Evolutionary conservation across 2,888 invertebrate genomes (phyloP), one percentile per base, ranked within the genome.

Genomic region (Diarsia rubi): DNA sequence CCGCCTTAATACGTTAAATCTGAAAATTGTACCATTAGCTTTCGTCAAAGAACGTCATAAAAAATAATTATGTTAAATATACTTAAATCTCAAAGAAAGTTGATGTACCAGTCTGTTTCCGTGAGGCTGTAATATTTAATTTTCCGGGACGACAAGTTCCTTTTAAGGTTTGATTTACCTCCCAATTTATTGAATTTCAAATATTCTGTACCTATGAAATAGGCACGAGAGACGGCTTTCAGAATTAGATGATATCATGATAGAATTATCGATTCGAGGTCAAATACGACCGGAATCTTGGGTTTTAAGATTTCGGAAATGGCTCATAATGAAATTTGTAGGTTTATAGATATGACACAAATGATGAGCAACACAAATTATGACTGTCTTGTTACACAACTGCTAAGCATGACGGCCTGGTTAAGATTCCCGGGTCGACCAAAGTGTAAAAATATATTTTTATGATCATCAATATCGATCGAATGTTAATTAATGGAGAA

Each of bases 121-220:
- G 49, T 49, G 24, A 44, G 31, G 31, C 66, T 31, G 47, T 64
- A 59, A 54, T 82, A 82, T 78, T 82, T 82, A 78, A 78, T 78
- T 82, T 78, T 78, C 78, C 78, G 77, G 78, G 2, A 77, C 21
- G 67, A 63, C 52, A 75, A 52, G 75, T 59, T 44, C 24, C 76
- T 76, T 66, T 76, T 14, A 76, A 76, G 24, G 31, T 73, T 80
- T n/a, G n/a, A 75, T 24, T 63, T 74, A 47, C 62, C 24, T 60
- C 6, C 24, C 31, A 62, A 74, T 80, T 63, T 63, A 78, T 81
- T 65, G 16, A 54, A 60, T 66, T 54, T 76, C 74, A 45, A 63
- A 73, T 63, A 45, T 54, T 74, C 19, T 42, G 16, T 54, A 63
- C 31, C 8, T 21, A 62, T 52, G 16, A 44, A 54, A 62, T 27